These are phyloP conservation scores for Ecliptopera silaceata DNA, from an alignment of 2,888 invertebrate genomes.

Conservation along the genomic window DNA sequence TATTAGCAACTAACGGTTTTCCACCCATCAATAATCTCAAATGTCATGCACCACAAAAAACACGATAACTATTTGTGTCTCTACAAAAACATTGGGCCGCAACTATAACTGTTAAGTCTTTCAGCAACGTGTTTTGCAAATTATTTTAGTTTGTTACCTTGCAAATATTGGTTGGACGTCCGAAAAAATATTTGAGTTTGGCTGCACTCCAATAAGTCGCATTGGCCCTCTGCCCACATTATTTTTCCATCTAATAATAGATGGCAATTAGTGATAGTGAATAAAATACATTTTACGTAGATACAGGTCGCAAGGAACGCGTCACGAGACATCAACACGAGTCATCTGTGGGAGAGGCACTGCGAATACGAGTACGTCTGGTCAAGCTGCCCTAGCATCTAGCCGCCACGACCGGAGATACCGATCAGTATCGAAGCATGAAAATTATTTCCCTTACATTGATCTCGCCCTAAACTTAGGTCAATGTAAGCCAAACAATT, in stretches of 20 bases:
- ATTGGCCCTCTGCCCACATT: constrained; percentile 50
- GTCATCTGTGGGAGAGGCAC: constrained; percentile 50
- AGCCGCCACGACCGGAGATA: constrained; percentile 51
- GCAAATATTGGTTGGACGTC: constrained; percentile 27
- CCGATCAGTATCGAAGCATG: constrained; percentile 53
- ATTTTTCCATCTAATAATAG: constrained; percentile 44
- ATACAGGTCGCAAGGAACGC: constrained; percentile 58
- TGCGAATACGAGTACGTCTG: constrained; percentile 39
- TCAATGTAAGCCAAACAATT: constrained; percentile 69
- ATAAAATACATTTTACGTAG: constrained; percentile 47
- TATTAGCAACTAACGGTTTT: background rate
- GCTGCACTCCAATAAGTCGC: constrained; percentile 44
- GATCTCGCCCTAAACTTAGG: constrained; percentile 69
- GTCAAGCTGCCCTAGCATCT: constrained; percentile 46
- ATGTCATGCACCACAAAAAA: constrained; percentile 5
- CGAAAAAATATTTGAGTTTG: constrained; percentile 42
- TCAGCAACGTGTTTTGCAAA: constrained; percentile 8
- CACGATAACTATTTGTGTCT: background rate
- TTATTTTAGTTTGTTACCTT: constrained; percentile 30
- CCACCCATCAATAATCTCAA: background rate
- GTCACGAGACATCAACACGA: constrained; percentile 57
- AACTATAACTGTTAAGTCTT: constrained; percentile 12
- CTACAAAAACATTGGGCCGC: background rate
- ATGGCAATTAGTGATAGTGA: constrained; percentile 46
- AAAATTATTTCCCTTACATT: constrained; percentile 73